A percentile compares a stretch with the other conserved stretches of the same genome.
Conservation (phyloP, 2,888 invertebrate species). For the Trissoscelio sp. region DNA sequence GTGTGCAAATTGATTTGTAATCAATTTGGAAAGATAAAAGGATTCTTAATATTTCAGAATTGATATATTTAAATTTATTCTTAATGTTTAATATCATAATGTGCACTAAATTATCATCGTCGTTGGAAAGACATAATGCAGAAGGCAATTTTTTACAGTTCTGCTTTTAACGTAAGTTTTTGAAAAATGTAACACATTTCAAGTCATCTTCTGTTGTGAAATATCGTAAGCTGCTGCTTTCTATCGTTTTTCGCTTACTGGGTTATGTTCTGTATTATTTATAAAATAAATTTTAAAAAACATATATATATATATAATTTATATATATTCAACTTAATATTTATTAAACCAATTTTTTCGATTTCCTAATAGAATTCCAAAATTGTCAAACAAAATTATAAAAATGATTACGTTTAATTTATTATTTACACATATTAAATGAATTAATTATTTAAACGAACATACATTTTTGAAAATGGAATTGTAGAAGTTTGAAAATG, state of each 20-base stretch:
- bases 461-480: not conserved
- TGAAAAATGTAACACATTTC: conserved; percentile 51
- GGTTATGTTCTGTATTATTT: conserved; percentile 24
- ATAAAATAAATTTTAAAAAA: conserved; percentile 15
- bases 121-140: not conserved
- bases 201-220: conserved; percentile 29
- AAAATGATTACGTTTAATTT: too few species aligned
- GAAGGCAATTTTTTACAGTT: conserved; percentile 1
- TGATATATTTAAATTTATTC: too few species aligned
- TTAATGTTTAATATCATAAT: not conserved
- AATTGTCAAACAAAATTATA: too few species aligned
- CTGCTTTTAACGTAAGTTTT: conserved; percentile 29
- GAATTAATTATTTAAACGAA: not conserved
- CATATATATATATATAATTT: not conserved
- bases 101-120: not conserved
- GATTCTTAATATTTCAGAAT: too few species aligned
- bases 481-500: not conserved
- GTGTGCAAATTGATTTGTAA: too few species aligned
- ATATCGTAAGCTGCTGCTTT: conserved; percentile 28
- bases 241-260: conserved; percentile 32
- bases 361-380: too few species aligned
- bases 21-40: too few species aligned
- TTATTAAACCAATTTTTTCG: not conserved
- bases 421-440: too few species aligned
- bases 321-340: not conserved